Evolutionary conservation across 2,797 vertebrate species (phyloP).

Genomic region (Channallabes apus): DNA sequence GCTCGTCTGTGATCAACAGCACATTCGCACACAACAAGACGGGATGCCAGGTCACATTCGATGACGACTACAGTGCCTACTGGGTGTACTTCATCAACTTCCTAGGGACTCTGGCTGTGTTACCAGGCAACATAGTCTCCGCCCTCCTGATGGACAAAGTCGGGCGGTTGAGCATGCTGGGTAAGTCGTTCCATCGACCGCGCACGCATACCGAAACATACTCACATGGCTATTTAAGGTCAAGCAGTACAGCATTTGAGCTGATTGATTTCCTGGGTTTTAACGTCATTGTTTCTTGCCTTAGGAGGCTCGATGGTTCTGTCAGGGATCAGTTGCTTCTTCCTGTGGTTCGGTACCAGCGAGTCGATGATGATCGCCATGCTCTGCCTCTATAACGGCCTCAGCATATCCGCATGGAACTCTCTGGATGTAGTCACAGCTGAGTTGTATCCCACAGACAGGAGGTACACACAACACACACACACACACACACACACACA

Average conservation of each 20-base stretch:
- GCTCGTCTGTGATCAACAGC: slow-evolving; percentile 84
- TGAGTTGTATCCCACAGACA: slow-evolving; percentile 90
- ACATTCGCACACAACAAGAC: slow-evolving; percentile 86
- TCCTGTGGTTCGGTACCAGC: slow-evolving; percentile 96
- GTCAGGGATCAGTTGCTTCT: slow-evolving; percentile 96
- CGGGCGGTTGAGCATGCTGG: slow-evolving; percentile 92
- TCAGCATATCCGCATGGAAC: slow-evolving; percentile 98
- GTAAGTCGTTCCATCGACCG: slow-evolving; percentile 66
- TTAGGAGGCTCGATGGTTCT: slow-evolving; percentile 95
- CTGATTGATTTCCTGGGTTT: background rate
- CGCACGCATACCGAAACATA: background rate
- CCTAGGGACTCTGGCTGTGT: slow-evolving; percentile 90
- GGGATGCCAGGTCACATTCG: slow-evolving; percentile 94
- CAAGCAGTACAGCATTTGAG: background rate
- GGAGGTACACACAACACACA: slow-evolving; percentile 75
- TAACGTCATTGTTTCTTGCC: background rate
- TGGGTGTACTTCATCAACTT: slow-evolving; percentile 99
- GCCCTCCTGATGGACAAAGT: slow-evolving; percentile 98
- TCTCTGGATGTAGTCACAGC: slow-evolving; percentile 95
- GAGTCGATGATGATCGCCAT: slow-evolving; percentile 99
- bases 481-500: slow-evolving; percentile 9
- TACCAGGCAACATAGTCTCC: slow-evolving; percentile 95
- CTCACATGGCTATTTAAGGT: background rate
- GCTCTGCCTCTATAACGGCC: slow-evolving; percentile 94
- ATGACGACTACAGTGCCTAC: slow-evolving; percentile 96